Evolutionary conservation across 1,140 invertebrate genomes (phyloP), one percentile per base, ranked within the genome.

Genomic region (Tetragonula clypearis): DNA sequence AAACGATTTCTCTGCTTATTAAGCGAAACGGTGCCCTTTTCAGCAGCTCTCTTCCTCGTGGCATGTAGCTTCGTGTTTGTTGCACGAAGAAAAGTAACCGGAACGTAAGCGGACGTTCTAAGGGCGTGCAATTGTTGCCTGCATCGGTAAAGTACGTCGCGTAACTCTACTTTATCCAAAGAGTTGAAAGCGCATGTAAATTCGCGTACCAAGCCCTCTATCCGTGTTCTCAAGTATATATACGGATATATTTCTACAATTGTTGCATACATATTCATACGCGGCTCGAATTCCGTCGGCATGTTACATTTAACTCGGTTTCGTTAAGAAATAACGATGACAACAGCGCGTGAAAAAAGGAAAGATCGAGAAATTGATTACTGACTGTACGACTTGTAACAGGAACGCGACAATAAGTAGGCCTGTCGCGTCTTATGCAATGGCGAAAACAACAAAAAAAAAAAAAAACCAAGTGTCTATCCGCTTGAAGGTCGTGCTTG

Each of bases 1-100:
- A 19, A 58, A 26, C 26, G 58, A 15, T 56, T 35, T 78, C 73
- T 56, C 30, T 55, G 62, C 35, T 73, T 82, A 74, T 82, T 56
- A 66, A 62, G 26, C 23, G 6, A 35, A 76, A 77, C 60, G 35
- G 49, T 26, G 17, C 6, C 6, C 41, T 35, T 55, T 14, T 14
- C 17, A 1, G 11, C 17, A 1, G 11, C n/a, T 55, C 14, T 71
- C 35, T 35, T 35, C 23, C 15, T 21, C 21, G 5, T 72, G 53
- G 12, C n/a, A 49, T 14, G n/a, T 49, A 49, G 41, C 41, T 23
- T 71, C 14, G 21, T 17, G 17, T 65, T n/a, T 4, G 19, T 11
- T 11, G 21, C 5, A 55, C 8, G 72, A 19, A 55, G 65, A 77
- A 77, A 77, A 86, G n/a, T 65, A 83, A 79, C 8, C 4, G 14